Base-by-base conservation (phyloP, 1,140 invertebrate genomes). In the silkworm (Bombyx mori) region DNA sequence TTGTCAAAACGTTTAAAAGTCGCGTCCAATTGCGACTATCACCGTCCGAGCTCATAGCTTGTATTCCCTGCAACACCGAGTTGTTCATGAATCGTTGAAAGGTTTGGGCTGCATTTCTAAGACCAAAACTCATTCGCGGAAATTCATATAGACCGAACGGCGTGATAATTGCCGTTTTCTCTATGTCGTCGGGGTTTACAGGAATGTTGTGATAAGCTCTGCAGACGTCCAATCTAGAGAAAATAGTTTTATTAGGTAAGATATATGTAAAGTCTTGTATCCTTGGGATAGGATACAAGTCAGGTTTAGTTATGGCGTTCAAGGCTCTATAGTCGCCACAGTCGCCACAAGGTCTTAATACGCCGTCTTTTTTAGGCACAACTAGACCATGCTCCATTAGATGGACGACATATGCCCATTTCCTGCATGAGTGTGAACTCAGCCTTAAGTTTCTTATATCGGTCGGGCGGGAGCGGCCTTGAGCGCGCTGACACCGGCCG, bases 341-440 rank as follows among this genome's bases (percentile, higher is more conserved):
- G n/a, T n/a, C n/a, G n/a, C n/a, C 63, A 12, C 59, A 65, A 1
- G 59, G 56, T 50, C 59, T 42, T 46, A 65, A 6, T 7, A 57
- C 59, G 5, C 63, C 59, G 9, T 61, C 54, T n/a, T 59, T 58
- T 42, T 61, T 65, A 1, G 18, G 9, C 0, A 65, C 63, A 2
- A 65, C 56, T 58, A 8, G 63, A 50, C 63, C 60, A 62, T 8
- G 7, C 26, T n/a, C 51, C 57, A 42, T 65, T 62, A 18, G 12
- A 18, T 18, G 12, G 12, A 18, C 12, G 12, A 18, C 12, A 18
- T 18, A 18, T 18, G 12, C 12, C 12, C 12, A 18, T 18, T 18
- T 18, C 12, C 12, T 18, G 12, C 12, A 18, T 18, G 12, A 18
- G 12, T 18, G 12, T 18, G 12, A 18, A 0, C 0, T 18, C 12